Percentiles rank a stretch among this genome's conserved stretches.
Evolutionary conservation across 2,888 invertebrate genomes (phyloP).

Genomic region (Cacoxenus indagator): DNA sequence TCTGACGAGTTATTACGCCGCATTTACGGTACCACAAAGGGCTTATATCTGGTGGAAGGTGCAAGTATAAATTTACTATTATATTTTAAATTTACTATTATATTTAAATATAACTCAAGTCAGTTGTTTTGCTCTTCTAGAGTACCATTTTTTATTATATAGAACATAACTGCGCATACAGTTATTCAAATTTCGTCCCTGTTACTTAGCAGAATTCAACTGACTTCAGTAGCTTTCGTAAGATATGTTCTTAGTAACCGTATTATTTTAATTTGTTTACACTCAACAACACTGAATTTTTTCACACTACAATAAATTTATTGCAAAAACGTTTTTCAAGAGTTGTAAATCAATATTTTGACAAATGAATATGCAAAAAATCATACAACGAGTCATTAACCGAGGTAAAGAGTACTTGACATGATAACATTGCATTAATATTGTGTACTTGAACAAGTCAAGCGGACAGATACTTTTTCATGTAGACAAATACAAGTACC

Average conservation of each 20-base stretch:
- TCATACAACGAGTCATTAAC: not conserved
- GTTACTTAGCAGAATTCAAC: not conserved
- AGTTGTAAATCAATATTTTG: not conserved
- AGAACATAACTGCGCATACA: no score
- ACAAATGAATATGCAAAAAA: conserved; percentile 9
- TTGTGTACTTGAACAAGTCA: not conserved
- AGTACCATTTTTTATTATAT: no score
- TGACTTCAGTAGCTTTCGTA: not conserved
- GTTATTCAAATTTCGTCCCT: no score
- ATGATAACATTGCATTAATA: not conserved
- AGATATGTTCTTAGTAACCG: not conserved
- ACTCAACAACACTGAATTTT: not conserved
- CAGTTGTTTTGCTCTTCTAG: no score
- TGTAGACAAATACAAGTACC: not conserved
- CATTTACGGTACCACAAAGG: no score
- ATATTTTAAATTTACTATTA: no score
- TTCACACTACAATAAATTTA: not conserved
- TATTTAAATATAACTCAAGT: no score
- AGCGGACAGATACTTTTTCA: not conserved
- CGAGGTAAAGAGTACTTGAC: conserved; percentile 9
- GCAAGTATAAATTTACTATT: no score
- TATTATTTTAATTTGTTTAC: not conserved
- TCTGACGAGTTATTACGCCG: no score
- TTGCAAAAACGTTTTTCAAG: not conserved
- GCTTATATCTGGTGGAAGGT: no score